These are phyloP conservation scores for Ibycter americanus DNA, from an alignment of 2,797 vertebrate genomes.

Conservation along the genomic window DNA sequence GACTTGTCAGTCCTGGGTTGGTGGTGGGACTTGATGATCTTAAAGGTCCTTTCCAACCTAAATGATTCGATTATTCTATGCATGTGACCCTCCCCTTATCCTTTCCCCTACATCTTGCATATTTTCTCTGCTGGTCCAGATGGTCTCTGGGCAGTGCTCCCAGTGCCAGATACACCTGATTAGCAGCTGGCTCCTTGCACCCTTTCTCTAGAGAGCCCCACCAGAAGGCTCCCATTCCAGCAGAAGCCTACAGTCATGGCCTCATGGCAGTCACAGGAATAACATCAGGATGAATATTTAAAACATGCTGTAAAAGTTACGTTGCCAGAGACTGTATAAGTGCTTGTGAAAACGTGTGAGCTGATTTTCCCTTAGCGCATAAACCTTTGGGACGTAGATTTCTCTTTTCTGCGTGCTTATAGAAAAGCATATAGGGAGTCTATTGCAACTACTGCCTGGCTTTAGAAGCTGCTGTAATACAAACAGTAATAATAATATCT, in stretches of 20 bases:
- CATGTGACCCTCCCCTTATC: neutral
- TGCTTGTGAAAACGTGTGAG: neutral
- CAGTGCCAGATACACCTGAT: neutral
- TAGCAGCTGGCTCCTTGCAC: neutral
- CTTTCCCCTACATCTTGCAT: accelerated
- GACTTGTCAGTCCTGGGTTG: too few species aligned
- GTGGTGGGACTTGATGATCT: too few species aligned
- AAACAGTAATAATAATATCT: neutral
- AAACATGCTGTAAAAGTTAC: neutral
- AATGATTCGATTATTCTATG: too few species aligned
- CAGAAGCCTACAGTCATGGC: neutral
- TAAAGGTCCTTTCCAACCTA: too few species aligned
- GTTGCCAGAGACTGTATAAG: neutral
- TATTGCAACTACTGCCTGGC: neutral
- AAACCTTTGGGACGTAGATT: neutral
- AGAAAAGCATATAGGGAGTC: neutral
- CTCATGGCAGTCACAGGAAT: neutral
- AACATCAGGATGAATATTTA: neutral
- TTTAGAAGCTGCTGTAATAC: neutral
- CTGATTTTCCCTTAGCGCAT: neutral
- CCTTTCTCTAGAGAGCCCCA: accelerated
- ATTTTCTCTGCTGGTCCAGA: neutral
- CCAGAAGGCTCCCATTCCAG: neutral
- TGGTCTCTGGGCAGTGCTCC: neutral
- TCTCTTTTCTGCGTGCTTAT: neutral